Conservation (phyloP, 2,797 vertebrate genomes). For the Gallinago nigripennis region DNA sequence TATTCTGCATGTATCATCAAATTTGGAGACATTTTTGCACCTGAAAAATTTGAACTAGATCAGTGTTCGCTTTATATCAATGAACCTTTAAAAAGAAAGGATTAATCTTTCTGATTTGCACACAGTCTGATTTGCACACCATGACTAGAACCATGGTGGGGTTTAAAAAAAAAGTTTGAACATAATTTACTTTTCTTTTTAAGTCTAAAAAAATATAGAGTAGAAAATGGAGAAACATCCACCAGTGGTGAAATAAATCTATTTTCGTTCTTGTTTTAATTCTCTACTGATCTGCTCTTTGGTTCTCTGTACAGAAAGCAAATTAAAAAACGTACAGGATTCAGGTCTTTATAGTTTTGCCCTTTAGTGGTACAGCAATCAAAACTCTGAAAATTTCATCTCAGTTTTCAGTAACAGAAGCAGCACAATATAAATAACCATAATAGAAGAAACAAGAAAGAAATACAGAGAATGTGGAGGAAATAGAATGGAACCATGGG, state of each 20-base stretch:
- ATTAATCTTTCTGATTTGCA: background rate
- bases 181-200: background rate
- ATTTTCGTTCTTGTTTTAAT: conserved; percentile 22
- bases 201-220: background rate
- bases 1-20: background rate
- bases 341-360: background rate
- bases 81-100: background rate
- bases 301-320: background rate
- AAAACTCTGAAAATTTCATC: background rate
- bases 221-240: background rate
- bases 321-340: background rate
- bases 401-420: background rate
- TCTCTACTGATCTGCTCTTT: background rate
- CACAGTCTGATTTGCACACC: background rate
- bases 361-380: background rate
- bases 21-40: background rate
- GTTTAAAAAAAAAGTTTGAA: background rate
- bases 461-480: background rate
- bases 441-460: background rate
- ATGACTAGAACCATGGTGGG: background rate
- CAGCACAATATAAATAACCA: background rate
- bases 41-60: background rate
- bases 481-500: background rate
- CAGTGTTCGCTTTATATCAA: background rate
- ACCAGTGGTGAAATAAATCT: background rate